Conservation (phyloP, 2,113 vertebrate genomes). For the western clawed frog (Xenopus tropicalis) region UCB_Xtro_10.0 CM004443.2:124345001-124345500, state of each 20-base stretch:
- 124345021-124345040: too few relatives aligned
- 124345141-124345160: background rate
- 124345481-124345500: background rate
- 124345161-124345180: background rate
- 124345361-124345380: background rate
- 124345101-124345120: too few relatives aligned
- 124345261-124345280: background rate
- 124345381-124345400: background rate
- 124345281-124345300: background rate
- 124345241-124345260: background rate
- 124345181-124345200: background rate
- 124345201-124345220: conserved; percentile 2
- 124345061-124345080: too few relatives aligned
- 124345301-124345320: background rate
- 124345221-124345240: too few relatives aligned
- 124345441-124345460: background rate
- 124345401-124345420: background rate
- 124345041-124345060: too few relatives aligned
- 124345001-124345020: too few relatives aligned
- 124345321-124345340: background rate
- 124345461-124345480: background rate
- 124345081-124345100: too few relatives aligned
- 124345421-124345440: background rate
- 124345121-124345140: background rate
- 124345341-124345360: background rate